These are phyloP conservation scores for Sebastes trivittatus DNA, from an alignment of 2,797 vertebrate genomes.

Conservation along the genomic window DNA sequence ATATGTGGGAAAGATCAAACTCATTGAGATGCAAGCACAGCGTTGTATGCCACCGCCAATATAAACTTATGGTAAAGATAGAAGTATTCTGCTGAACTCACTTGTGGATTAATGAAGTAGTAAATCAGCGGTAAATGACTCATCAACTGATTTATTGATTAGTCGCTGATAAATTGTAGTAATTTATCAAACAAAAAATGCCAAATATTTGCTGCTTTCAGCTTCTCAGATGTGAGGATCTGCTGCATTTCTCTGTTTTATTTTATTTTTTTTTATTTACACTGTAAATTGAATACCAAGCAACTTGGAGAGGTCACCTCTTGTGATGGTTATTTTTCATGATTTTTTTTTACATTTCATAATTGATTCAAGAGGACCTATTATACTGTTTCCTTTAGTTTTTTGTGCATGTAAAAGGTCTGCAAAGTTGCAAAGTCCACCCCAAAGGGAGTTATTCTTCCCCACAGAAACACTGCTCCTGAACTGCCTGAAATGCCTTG, in stretches of 20 bases:
- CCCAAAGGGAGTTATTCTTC: too few relatives aligned
- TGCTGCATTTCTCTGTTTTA: not conserved
- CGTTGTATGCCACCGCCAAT: not conserved
- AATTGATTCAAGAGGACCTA: not conserved
- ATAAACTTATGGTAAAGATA: not conserved
- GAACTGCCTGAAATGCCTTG: too few relatives aligned
- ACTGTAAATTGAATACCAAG: not conserved
- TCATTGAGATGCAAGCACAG: not conserved
- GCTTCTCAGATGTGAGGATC: not conserved
- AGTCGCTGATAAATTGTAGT: not conserved
- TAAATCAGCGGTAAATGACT: not conserved
- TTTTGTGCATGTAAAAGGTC: too few relatives aligned
- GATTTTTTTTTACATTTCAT: not conserved
- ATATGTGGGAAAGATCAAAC: constrained; percentile 3
- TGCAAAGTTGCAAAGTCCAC: too few relatives aligned
- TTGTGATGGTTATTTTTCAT: not conserved
- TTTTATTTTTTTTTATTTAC: not conserved
- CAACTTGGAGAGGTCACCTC: not conserved
- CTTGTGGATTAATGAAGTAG: not conserved
- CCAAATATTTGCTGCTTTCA: not conserved
- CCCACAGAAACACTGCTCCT: too few relatives aligned
- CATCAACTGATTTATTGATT: not conserved
- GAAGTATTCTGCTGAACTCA: not conserved
- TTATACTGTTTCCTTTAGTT: too few relatives aligned
- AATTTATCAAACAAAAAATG: not conserved